These are phyloP conservation scores for Melieria picta DNA, from an alignment of 2,888 invertebrate species.

Conservation along the genomic window DNA sequence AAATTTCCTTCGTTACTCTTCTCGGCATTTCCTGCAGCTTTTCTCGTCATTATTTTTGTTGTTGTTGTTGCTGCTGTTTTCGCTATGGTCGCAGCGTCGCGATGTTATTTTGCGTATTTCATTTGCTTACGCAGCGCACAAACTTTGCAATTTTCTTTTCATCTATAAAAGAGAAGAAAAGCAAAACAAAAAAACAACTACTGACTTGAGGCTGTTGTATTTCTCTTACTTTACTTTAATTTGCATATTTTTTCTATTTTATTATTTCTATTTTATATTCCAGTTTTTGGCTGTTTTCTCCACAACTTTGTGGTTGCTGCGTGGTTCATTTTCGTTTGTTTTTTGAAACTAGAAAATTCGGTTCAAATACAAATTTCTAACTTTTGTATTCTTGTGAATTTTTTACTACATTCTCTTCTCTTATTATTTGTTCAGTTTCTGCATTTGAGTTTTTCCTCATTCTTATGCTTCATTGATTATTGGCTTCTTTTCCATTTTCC, in stretches of 20 bases:
- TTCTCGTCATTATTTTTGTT: neutral
- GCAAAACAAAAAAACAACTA: no score
- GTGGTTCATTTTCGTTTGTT: neutral
- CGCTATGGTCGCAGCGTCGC: constrained; percentile 38
- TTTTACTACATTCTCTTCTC: neutral
- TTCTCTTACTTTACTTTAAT: constrained; percentile 17
- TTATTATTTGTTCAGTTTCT: neutral
- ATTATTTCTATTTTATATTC: neutral
- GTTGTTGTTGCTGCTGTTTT: constrained; percentile 37
- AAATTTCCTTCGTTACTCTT: no score
- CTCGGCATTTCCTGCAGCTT: no score
- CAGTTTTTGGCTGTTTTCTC: neutral
- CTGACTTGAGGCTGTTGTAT: no score
- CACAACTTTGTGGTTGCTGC: neutral
- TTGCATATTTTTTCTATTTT: constrained; percentile 8
- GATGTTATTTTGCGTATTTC: no score
- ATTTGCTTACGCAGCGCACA: no score
- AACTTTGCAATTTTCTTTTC: no score
- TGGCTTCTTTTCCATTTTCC: neutral
- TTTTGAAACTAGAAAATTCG: neutral
- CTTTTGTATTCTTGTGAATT: neutral
- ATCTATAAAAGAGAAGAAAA: no score
- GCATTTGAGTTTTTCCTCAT: neutral
- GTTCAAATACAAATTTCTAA: neutral
- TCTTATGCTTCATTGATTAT: neutral